These are phyloP conservation scores for Chloroceryle amazona DNA, from an alignment of 2,797 vertebrate species.

Conservation along the genomic window DNA sequence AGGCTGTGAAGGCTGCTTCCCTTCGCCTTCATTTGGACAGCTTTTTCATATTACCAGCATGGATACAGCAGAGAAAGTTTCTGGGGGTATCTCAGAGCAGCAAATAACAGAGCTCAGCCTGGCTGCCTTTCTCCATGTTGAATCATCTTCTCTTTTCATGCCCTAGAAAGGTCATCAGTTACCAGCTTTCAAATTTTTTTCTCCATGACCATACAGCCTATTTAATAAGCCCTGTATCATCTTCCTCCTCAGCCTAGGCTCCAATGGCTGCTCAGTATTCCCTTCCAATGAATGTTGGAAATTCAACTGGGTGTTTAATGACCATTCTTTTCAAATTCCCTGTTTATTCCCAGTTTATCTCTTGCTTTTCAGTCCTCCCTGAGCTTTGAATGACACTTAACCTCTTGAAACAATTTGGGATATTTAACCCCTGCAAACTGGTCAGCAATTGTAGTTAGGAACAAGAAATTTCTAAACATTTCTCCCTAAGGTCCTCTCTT, in stretches of 20 bases:
- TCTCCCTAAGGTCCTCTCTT: neutral
- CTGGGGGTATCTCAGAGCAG: neutral
- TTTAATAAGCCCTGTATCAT: neutral
- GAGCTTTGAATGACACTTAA: neutral
- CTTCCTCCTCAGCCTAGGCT: neutral
- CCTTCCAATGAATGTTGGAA: neutral
- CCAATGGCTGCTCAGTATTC: neutral
- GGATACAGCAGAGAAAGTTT: neutral
- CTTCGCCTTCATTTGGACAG: neutral
- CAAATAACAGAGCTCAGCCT: neutral
- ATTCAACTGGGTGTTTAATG: neutral
- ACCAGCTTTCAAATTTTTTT: neutral
- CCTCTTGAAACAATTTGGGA: neutral
- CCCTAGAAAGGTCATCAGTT: neutral
- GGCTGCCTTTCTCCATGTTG: neutral
- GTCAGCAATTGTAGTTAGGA: neutral
- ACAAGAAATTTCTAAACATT: neutral
- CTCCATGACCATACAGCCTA: neutral
- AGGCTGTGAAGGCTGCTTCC: neutral
- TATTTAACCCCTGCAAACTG: neutral
- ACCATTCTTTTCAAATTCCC: neutral
- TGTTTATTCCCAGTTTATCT: neutral
- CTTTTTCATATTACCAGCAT: neutral
- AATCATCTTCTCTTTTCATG: neutral
- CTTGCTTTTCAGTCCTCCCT: neutral